A percentile compares a stretch with the other conserved stretches of the same genome.
These are phyloP conservation scores for Tigriopus californicus DNA, from an alignment of 2,888 invertebrate species.

Conservation along the genomic window DNA sequence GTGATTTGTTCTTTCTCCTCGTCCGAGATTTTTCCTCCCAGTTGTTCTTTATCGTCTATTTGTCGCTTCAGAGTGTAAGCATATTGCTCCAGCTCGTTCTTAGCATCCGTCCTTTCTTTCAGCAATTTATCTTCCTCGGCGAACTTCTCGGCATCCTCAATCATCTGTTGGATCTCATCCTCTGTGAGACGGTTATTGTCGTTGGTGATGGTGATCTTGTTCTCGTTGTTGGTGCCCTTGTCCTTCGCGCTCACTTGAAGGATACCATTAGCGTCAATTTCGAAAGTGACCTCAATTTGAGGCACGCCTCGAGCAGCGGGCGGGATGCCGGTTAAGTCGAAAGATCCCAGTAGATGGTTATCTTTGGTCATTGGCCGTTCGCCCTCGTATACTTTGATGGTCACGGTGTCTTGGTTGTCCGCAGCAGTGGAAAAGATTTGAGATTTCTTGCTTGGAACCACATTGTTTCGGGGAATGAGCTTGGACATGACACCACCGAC, in stretches of 20 bases:
- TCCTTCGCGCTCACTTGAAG: slow-evolving; percentile 92
- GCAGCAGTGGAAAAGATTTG: slow-evolving; percentile 98
- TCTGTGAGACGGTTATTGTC: slow-evolving; percentile 93
- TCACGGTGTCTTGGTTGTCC: slow-evolving; percentile 96
- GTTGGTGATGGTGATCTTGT: slow-evolving; percentile 96
- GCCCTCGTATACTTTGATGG: slow-evolving; percentile 95
- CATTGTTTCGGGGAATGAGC: slow-evolving; percentile 88
- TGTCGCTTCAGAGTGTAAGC: slow-evolving; percentile 95
- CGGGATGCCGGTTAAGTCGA: slow-evolving; percentile 90
- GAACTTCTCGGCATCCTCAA: slow-evolving; percentile 94
- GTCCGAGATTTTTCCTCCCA: slow-evolving; percentile 54
- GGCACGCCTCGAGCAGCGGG: slow-evolving; percentile 83
- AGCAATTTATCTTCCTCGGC: slow-evolving; percentile 94
- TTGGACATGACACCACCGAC: slow-evolving; percentile 99
- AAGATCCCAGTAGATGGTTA: slow-evolving; percentile 93
- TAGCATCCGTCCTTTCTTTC: slow-evolving; percentile 81
- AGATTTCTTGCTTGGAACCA: slow-evolving; percentile 96
- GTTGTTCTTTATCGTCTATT: slow-evolving; percentile 83
- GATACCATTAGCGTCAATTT: slow-evolving; percentile 85
- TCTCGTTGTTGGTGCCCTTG: slow-evolving; percentile 94
- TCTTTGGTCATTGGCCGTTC: slow-evolving; percentile 99
- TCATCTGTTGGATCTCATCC: slow-evolving; percentile 97
- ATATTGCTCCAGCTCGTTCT: slow-evolving; percentile 90
- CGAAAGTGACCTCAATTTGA: slow-evolving; percentile 84
- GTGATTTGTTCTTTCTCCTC: slow-evolving; percentile 35